phyloP scores from a whole-genome alignment of 2,888 invertebrate genomes.

The Ferdinandea cuprea region DNA sequence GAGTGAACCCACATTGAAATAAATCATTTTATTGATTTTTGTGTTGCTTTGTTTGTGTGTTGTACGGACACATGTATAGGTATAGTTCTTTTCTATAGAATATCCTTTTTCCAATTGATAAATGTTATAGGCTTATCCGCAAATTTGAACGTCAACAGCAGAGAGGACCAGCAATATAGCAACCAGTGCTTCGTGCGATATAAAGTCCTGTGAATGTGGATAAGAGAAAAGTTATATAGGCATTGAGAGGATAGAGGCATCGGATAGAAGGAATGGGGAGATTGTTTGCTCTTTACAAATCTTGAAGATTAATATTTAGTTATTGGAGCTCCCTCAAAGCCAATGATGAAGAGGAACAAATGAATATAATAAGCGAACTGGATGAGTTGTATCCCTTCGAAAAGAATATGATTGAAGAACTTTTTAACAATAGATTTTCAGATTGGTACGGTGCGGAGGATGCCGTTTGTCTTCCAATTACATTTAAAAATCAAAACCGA shows the following conservation, averaged over 20 bases:
- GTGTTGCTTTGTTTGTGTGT: slow-evolving; percentile 40
- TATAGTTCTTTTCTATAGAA: slow-evolving; percentile 24
- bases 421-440: slow-evolving; percentile 7
- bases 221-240: slow-evolving; percentile 47
- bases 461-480: too few species aligned
- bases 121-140: slow-evolving; percentile 72
- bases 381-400: slow-evolving; percentile 17
- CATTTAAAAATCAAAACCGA: too few species aligned
- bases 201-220: slow-evolving; percentile 1
- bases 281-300: slow-evolving; percentile 45
- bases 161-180: slow-evolving; percentile 39
- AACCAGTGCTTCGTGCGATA: slow-evolving; percentile 37
- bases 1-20: slow-evolving; percentile 13
- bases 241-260: slow-evolving; percentile 1
- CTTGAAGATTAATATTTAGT: slow-evolving; percentile 68
- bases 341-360: slow-evolving; percentile 36
- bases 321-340: slow-evolving; percentile 42
- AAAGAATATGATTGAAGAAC: slow-evolving; percentile 32
- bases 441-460: too few species aligned
- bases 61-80: slow-evolving; percentile 9
- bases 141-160: slow-evolving; percentile 71
- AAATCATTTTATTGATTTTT: slow-evolving; percentile 71
- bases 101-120: slow-evolving; percentile 70
- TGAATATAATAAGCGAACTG: slow-evolving; percentile 41
- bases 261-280: slow-evolving; percentile 21